Evolutionary conservation across 23 tunicate genomes (phyloP).

Genomic region (Styela clava): DNA sequence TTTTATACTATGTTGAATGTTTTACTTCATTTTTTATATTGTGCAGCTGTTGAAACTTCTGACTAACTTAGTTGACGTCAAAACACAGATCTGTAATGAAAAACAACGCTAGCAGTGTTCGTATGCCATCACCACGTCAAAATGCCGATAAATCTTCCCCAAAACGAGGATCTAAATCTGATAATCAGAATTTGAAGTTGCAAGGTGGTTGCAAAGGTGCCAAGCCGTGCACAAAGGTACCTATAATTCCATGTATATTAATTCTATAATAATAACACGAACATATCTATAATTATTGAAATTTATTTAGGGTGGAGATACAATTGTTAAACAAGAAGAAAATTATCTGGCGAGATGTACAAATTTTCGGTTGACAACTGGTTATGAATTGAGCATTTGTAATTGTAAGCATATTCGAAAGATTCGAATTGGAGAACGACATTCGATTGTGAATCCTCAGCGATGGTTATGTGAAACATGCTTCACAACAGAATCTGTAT

Average conservation of each 20-base stretch:
- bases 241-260: too few species aligned
- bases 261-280: too few species aligned
- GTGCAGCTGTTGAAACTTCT: too few species aligned
- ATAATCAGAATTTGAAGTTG: not conserved
- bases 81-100: not conserved
- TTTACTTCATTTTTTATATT: too few species aligned
- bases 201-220: not conserved
- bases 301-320: constrained; percentile 2
- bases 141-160: not conserved
- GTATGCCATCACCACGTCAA: not conserved
- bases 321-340: constrained; percentile 46
- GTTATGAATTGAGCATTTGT: constrained; percentile 66
- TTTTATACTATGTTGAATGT: too few species aligned
- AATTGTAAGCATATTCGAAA: constrained; percentile 90
- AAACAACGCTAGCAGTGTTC: not conserved
- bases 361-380: constrained; percentile 68
- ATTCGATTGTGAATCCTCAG: constrained; percentile 77
- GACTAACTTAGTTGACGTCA: too few species aligned
- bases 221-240: not conserved
- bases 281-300: too few species aligned
- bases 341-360: constrained; percentile 74
- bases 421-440: constrained; percentile 83
- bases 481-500: constrained; percentile 79
- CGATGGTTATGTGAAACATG: constrained; percentile 77
- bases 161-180: not conserved